Evolutionary conservation across 2,113 vertebrate genomes (phyloP), one percentile per base, ranked within the genome.

Genomic region (Bos taurus): DNA sequence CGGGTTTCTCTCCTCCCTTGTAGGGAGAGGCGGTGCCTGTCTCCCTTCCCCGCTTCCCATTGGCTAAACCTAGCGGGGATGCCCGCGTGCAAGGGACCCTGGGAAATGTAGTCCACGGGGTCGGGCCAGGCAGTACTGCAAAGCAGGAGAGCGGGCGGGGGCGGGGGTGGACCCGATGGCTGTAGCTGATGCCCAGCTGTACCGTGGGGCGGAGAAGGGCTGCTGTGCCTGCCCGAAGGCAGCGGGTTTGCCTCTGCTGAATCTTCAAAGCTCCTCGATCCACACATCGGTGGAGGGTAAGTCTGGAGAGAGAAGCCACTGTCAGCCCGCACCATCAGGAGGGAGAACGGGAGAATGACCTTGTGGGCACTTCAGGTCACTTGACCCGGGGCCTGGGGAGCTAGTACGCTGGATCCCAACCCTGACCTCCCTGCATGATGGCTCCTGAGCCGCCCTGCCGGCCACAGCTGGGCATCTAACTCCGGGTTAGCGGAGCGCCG

Each of bases 91-190:
- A 60, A 33, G 17, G 77, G n/a, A 54, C 4, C 36, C 77, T 98
- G 88, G 96, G 96, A 98, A 97, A 91, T 98, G 88, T 93, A 96
- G 86, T 98, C 64, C 82, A 7, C 9, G 30, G 40, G 12, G 8
- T 56, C 71, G 26, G 36, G 40, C 2, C 5, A 23, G 1, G 56
- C 67, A 46, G 43, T 26, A 1, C 30, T 7, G 25, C 40, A 3
- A 5, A 71, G 46, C 26, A 25, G 17, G 26, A 16, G 54, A 36
- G 21, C 2, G 16, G 16, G 8, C 15, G 43, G 46, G 4, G 2
- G 26, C 2, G 19, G 67, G 64, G 17, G 19, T 43, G 74, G 21
- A 64, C n/a, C 17, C 12, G 11, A n/a, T 40, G 19, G 60, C 43
- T 26, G n/a, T 14, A 81, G 54, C 25, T 40, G 43, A n/a, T 28